Evolutionary conservation across 2,888 invertebrate genomes (phyloP), one percentile per base, ranked within the genome.

Genomic region (Metacarcinus magister): DNA sequence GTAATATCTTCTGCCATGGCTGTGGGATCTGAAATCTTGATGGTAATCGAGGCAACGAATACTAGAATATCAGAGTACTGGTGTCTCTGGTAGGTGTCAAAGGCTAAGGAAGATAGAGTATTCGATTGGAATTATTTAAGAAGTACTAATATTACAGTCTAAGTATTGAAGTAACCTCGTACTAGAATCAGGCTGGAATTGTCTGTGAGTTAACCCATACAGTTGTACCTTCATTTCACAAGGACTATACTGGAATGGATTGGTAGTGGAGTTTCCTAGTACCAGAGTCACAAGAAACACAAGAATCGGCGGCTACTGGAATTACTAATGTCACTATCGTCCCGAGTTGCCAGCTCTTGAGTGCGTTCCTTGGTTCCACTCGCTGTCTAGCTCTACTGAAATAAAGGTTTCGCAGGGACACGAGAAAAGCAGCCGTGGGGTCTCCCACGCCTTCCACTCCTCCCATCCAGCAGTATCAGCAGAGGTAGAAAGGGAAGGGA

Each of bases 311-410:
- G 7, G 67, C n/a, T n/a, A 67, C n/a, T n/a, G 0, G 67, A 23
- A 67, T 67, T n/a, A 67, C 67, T 67, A n/a, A 67, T n/a, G 67
- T 23, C 67, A 67, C 67, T n/a, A 16, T n/a, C 7, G 23, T 5
- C 67, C n/a, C 67, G 7, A 23, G 67, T 67, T 23, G 67, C n/a
- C 67, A n/a, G 67, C 4, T 23, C n/a, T 23, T 67, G 67, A 67
- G 67, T 67, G 67, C 67, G 67, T 67, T 67, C n/a, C 67, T 67
- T n/a, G 67, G 67, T 67, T 67, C n/a, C 54, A 54, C 54, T 54
- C 54, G 54, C 54, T 54, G 54, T 13, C 54, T 19, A 19, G 67
- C 67, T 23, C 67, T n/a, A 3, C n/a, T 19, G 67, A 67, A 23
- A 67, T 67, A 67, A 67, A 67, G 67, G 67, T 23, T 67, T 67